Evolutionary conservation across 2,888 invertebrate genomes (phyloP).

Genomic region (Liodrosophila aerea): DNA sequence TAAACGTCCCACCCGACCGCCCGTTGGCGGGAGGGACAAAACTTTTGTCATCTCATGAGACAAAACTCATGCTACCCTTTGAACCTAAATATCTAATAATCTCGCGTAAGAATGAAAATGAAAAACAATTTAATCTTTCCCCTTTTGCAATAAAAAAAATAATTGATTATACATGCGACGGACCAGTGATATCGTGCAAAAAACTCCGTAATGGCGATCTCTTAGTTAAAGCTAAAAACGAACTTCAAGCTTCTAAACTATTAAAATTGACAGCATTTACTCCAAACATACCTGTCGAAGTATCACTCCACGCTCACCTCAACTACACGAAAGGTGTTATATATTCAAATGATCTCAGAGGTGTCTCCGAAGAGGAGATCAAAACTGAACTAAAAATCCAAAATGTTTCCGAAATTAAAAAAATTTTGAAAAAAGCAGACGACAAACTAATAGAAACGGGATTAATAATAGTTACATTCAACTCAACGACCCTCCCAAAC

Average conservation of each 20-base stretch:
- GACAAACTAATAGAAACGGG: not conserved
- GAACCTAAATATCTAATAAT: too few relatives aligned
- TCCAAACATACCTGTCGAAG: not conserved
- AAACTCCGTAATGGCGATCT: not conserved
- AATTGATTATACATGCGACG: not conserved
- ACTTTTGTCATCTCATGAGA: too few relatives aligned
- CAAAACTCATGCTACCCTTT: too few relatives aligned
- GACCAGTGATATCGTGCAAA: not conserved
- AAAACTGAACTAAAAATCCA: not conserved
- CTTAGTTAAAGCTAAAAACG: not conserved
- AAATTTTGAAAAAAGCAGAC: too few relatives aligned
- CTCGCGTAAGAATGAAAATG: not conserved
- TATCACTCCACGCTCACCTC: not conserved
- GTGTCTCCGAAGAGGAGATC: not conserved
- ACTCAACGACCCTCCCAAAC: not conserved
- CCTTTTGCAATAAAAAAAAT: constrained; percentile 2
- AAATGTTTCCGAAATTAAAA: not conserved
- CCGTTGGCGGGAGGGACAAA: too few relatives aligned
- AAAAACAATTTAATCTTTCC: constrained; percentile 1
- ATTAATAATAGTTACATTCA: not conserved
- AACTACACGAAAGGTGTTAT: not conserved
- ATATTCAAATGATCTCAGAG: not conserved
- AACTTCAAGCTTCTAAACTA: not conserved
- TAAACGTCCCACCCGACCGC: too few relatives aligned
- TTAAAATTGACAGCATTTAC: not conserved